These are phyloP conservation scores for Synaphobranchus kaupii DNA, from an alignment of 2,797 vertebrate genomes.

Conservation along the genomic window DNA sequence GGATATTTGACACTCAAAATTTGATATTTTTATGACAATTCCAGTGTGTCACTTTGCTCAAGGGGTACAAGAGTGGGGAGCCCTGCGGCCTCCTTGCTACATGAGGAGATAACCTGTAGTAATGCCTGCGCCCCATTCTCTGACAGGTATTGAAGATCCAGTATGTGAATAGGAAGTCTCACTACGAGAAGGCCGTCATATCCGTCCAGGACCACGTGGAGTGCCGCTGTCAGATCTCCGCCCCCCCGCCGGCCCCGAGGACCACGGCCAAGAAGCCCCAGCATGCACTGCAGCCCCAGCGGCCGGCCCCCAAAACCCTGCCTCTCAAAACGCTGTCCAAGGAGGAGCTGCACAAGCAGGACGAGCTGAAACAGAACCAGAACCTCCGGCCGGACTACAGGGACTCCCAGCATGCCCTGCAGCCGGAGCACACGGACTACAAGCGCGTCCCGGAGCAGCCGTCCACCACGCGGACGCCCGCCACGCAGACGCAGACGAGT, in stretches of 20 bases:
- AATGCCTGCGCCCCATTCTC: constrained; percentile 7
- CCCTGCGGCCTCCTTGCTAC: no score
- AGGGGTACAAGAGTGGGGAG: not conserved
- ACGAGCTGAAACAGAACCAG: constrained; percentile 77
- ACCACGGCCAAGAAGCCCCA: constrained; percentile 59
- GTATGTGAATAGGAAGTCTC: constrained; percentile 72
- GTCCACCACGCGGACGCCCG: constrained; percentile 27
- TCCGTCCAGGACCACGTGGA: constrained; percentile 88
- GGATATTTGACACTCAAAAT: not conserved
- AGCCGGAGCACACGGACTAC: constrained; percentile 63
- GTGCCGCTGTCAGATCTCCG: constrained; percentile 76
- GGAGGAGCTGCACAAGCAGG: constrained; percentile 73
- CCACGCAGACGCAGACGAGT: constrained; percentile 42
- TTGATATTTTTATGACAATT: not conserved
- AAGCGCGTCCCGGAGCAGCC: constrained; percentile 49
- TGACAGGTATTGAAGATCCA: constrained; percentile 87
- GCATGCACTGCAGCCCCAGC: constrained; percentile 50
- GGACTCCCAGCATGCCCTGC: constrained; percentile 43
- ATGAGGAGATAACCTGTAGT: not conserved
- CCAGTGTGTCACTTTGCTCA: not conserved
- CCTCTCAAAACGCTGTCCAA: constrained; percentile 66
- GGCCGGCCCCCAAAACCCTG: constrained; percentile 52
- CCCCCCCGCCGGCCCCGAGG: constrained; percentile 45
- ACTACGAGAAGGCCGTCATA: constrained; percentile 79
- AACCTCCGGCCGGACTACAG: constrained; percentile 65